phyloP scores from a whole-genome alignment of 2,888 invertebrate genomes.

The Ichneumon xanthorius region DNA sequence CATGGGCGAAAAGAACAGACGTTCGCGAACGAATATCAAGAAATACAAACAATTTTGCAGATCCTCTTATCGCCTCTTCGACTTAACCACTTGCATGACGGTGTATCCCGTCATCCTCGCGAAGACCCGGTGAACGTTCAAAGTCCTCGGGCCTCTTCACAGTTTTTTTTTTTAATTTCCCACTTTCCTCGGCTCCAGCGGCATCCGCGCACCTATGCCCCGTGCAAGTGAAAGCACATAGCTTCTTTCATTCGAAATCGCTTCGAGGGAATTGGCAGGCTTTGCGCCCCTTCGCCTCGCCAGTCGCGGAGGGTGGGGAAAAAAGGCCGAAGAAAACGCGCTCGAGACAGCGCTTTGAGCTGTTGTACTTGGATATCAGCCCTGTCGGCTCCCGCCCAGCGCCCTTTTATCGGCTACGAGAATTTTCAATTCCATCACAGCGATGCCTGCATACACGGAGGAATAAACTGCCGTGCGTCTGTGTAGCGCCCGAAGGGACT shows the following conservation, averaged over 20 bases:
- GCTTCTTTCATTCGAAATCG: slow-evolving; percentile 37
- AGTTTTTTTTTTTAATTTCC: slow-evolving; percentile 6
- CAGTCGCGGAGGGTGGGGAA: background rate
- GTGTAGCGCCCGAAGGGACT: slow-evolving; percentile 35
- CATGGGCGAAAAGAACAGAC: slow-evolving; percentile 1
- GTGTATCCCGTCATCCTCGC: background rate
- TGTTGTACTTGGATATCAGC: slow-evolving; percentile 15
- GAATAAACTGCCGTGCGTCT: background rate
- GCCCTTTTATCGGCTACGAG: slow-evolving; percentile 39
- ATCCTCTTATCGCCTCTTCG: slow-evolving; percentile 67
- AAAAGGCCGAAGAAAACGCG: slow-evolving; percentile 17
- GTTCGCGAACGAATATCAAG: slow-evolving; percentile 68
- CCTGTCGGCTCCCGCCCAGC: slow-evolving; percentile 12
- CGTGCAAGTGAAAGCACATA: background rate
- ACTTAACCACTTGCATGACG: slow-evolving; percentile 40
- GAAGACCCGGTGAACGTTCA: slow-evolving; percentile 1
- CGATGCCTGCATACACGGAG: slow-evolving; percentile 17
- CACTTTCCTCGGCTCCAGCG: slow-evolving; percentile 17
- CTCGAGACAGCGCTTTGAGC: slow-evolving; percentile 32
- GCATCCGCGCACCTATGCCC: slow-evolving; percentile 6
- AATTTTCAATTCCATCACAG: slow-evolving; percentile 58
- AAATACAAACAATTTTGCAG: slow-evolving; percentile 70
- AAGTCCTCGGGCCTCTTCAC: background rate
- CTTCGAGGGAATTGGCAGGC: slow-evolving; percentile 52
- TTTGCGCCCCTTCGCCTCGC: slow-evolving; percentile 28